phyloP scores from a whole-genome alignment of 2,797 vertebrate genomes.

The Poecilia wingei region DNA sequence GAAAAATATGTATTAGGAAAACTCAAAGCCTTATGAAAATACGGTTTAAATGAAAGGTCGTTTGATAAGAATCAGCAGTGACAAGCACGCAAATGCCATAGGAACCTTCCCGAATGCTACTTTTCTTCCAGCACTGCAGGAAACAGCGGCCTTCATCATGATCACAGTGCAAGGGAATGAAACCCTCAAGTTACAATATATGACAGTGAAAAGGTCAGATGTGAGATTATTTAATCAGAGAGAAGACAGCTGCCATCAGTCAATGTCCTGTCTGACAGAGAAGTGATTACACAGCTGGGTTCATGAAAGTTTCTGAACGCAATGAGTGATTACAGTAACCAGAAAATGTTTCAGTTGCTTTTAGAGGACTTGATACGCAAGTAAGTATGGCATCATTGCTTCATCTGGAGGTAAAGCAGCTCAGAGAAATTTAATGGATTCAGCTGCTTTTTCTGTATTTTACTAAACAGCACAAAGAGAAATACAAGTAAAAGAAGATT shows the following conservation, averaged over 20 bases:
- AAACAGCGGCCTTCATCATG: conserved; percentile 2
- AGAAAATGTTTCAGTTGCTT: conserved; percentile 38
- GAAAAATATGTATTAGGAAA: conserved; percentile 61
- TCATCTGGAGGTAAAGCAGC: conserved; percentile 14
- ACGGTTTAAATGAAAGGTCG: conserved; percentile 34
- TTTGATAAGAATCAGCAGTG: conserved; percentile 33
- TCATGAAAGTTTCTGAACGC: conserved; percentile 22
- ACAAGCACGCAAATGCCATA: conserved; percentile 8
- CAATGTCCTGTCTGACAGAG: conserved; percentile 24
- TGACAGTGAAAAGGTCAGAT: conserved; percentile 17
- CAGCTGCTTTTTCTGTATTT: conserved; percentile 4
- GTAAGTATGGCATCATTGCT: conserved; percentile 24
- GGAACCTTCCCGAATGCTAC: background rate
- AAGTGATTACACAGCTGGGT: conserved; percentile 27
- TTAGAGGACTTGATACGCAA: conserved; percentile 28
- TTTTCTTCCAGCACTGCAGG: conserved; percentile 8
- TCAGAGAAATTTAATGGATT: conserved; percentile 11
- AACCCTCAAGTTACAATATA: conserved; percentile 35
- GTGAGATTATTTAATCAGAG: conserved; percentile 9
- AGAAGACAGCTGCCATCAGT: conserved; percentile 6
- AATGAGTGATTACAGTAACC: conserved; percentile 24
- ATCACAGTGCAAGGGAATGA: conserved; percentile 17
- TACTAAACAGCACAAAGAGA: background rate
- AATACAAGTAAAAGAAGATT: background rate
- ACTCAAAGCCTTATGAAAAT: conserved; percentile 43